Base-by-base conservation (phyloP, 2,113 vertebrate species). In the Peromyscus californicus region DNA sequence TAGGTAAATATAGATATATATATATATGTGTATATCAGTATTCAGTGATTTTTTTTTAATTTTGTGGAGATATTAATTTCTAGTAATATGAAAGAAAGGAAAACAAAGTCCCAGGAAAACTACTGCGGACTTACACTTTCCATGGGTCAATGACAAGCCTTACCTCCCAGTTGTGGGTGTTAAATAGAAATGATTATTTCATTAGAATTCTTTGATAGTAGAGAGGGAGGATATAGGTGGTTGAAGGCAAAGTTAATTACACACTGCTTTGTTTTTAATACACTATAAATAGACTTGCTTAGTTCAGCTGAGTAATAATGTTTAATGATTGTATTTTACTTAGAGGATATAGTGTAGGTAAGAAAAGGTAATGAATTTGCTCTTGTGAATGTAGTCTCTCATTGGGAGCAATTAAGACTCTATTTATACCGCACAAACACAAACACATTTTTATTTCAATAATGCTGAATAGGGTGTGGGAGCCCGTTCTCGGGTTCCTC, bases 251-350 rank as follows among this genome's bases (percentile, higher is more conserved):
- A 59, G 7, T 61, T 92, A 94, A 89, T 82, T 97, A 57, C 26
- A 21, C 17, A 8, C 19, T 61, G 6, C 48, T 59, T 96, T 96
- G 87, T 75, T 91, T 95, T 79, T 22, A 95, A 83, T 84, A 69
- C 70, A 87, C 54, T 87, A 57, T 70, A 39, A 94, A 91, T 90
- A 93, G 11, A 67, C n/a, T 80, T 93, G 5, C 31, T 97, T 95
- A 4, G 8, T 83, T 95, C 54, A 74, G 70, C 63, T 74, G 36
- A 78, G 45, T 92, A 84, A 78, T 94, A 17, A 90, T 92, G 17
- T 93, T 97, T 98, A 97, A 93, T 97, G 88, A 94, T 87, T 87
- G 7, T 89, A 65, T 92, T 82, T 97, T 97, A 95, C 48, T 39
- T 95, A 76, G 29, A 97, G 76, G 31, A 65, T 88, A 45, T 86